Conservation (phyloP, 2,113 vertebrate species). For the Alouatta palliata region DNA sequence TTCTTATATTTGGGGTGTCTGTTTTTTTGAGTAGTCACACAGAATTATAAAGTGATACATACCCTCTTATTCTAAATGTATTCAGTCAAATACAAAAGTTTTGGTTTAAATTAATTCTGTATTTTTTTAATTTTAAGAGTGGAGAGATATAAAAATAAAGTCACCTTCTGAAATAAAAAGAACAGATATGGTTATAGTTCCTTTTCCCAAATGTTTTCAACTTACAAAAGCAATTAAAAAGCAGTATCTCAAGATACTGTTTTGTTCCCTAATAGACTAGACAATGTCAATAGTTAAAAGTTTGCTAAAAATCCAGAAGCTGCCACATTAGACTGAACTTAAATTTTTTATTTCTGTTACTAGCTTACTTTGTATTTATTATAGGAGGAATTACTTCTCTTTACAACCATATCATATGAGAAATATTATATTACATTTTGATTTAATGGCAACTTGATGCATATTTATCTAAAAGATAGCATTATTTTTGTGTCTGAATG, state of each 20-base stretch:
- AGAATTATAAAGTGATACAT: too few species aligned
- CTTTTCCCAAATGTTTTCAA: not conserved
- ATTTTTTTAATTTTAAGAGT: not conserved
- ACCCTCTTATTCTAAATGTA: not conserved
- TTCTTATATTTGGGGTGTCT: not conserved
- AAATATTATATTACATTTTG: not conserved
- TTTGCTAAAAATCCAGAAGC: not conserved
- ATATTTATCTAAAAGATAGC: not conserved
- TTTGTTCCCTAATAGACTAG: not conserved
- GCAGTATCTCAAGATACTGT: not conserved
- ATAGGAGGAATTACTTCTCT: not conserved
- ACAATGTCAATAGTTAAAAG: not conserved
- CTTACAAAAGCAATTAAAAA: not conserved
- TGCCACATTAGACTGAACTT: not conserved
- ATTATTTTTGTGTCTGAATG: not conserved
- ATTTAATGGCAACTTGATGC: not conserved
- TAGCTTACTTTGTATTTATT: not conserved
- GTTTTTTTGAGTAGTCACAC: not conserved
- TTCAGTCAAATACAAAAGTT: not conserved
- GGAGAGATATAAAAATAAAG: not conserved
- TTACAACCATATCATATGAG: not conserved
- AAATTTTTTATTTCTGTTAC: not conserved
- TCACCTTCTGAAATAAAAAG: not conserved
- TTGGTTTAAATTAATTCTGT: not conserved
- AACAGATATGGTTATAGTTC: not conserved